Conservation (phyloP, 2,113 vertebrate species). For the Otocyon megalotis region DNA sequence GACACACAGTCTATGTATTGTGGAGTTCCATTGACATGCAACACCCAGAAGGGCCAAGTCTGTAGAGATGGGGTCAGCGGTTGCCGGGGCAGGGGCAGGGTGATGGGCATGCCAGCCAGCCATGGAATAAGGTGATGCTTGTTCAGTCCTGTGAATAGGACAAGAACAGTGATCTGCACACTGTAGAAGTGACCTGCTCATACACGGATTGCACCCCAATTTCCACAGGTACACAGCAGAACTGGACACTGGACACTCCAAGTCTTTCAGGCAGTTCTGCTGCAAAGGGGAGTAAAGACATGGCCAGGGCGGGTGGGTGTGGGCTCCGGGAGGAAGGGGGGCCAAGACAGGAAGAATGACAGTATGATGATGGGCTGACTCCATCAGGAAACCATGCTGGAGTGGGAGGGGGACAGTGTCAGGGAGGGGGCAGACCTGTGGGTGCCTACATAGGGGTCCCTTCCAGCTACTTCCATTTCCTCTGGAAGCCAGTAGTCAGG, state of each 20-base stretch:
- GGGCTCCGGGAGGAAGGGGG: background rate
- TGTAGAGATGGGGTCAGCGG: background rate
- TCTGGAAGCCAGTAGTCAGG: background rate
- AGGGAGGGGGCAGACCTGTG: background rate
- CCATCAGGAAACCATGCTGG: background rate
- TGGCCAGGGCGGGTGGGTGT: background rate
- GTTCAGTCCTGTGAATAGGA: background rate
- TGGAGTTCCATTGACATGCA: too few species aligned
- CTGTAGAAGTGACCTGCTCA: background rate
- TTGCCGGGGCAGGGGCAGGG: background rate
- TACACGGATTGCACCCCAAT: background rate
- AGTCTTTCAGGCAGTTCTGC: background rate
- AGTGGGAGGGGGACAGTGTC: background rate
- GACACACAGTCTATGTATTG: fast-evolving
- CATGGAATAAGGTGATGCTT: too few species aligned
- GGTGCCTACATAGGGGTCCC: background rate
- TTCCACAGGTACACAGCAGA: background rate
- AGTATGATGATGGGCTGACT: background rate
- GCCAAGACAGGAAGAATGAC: background rate
- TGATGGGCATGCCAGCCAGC: too few species aligned
- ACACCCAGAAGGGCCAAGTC: background rate
- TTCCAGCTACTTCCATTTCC: background rate
- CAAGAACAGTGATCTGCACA: background rate
- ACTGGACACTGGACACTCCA: background rate
- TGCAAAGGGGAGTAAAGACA: background rate